Percentiles rank a stretch among this genome's conserved stretches.
These are phyloP conservation scores for Ectemnius lituratus DNA, from an alignment of 2,888 invertebrate species.

Conservation along the genomic window DNA sequence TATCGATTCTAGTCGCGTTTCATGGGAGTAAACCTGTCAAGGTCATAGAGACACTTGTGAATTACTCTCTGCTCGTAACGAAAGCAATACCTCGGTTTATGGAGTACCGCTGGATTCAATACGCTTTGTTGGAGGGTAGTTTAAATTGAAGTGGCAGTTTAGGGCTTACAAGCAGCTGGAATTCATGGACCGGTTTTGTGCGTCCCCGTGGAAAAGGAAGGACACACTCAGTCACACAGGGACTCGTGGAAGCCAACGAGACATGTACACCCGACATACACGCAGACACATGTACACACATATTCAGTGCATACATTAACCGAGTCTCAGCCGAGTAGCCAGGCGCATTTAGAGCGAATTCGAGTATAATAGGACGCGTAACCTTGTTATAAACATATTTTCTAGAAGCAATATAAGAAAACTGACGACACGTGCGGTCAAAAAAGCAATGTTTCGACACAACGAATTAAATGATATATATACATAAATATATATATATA, in stretches of 20 bases:
- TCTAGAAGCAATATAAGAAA: slow-evolving; percentile 70
- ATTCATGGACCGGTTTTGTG: too few species aligned
- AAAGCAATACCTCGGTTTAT: too few species aligned
- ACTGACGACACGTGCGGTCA: slow-evolving; percentile 67
- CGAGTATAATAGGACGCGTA: slow-evolving; percentile 56
- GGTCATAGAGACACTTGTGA: too few species aligned
- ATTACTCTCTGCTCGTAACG: too few species aligned
- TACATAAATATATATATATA: slow-evolving; percentile 44
- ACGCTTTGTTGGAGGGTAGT: too few species aligned
- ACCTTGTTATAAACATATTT: slow-evolving; percentile 72
- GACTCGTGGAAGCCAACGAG: background rate
- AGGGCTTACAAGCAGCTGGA: too few species aligned
- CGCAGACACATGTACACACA: background rate
- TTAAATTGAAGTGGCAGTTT: too few species aligned
- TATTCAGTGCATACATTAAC: slow-evolving; percentile 15
- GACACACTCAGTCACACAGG: background rate
- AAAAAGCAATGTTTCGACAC: slow-evolving; percentile 78
- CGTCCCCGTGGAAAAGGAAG: background rate
- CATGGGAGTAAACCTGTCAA: too few species aligned
- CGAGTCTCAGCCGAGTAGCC: slow-evolving; percentile 9
- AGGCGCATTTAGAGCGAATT: slow-evolving; percentile 56
- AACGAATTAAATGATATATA: slow-evolving; percentile 74
- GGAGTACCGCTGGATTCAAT: too few species aligned
- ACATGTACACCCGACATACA: slow-evolving; percentile 10
- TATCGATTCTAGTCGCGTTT: too few species aligned